These are phyloP conservation scores for Dynastes tityus DNA, from an alignment of 2,888 invertebrate genomes.

Conservation along the genomic window DNA sequence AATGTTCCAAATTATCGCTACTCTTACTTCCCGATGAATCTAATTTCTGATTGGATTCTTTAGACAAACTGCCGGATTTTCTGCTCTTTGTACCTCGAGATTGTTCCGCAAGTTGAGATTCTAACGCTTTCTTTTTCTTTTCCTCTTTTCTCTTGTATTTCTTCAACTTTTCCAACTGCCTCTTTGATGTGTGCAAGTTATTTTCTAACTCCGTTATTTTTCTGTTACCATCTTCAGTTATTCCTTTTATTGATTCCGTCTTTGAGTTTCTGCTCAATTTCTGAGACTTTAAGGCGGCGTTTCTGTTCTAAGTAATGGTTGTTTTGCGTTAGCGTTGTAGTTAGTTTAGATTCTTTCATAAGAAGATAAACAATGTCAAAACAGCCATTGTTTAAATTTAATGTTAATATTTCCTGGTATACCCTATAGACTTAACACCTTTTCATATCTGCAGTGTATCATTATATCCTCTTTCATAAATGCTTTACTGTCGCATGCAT, in stretches of 20 bases:
- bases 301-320: constrained; percentile 64
- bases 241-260: constrained; percentile 68
- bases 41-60: constrained; percentile 33
- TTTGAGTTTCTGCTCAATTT: constrained; percentile 68
- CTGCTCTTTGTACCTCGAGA: constrained; percentile 12
- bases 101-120: constrained; percentile 47
- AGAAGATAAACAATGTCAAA: too few relatives aligned
- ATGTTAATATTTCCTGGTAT: too few relatives aligned
- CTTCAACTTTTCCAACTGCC: constrained; percentile 83
- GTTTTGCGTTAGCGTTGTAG: constrained; percentile 71
- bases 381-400: too few relatives aligned
- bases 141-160: constrained; percentile 83
- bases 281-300: constrained; percentile 68
- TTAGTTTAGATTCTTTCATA: constrained; percentile 71
- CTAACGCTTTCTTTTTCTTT: constrained; percentile 66
- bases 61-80: constrained; percentile 35
- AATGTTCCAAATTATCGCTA: constrained; percentile 26
- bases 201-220: constrained; percentile 83
- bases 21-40: constrained; percentile 27
- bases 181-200: constrained; percentile 82
- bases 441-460: too few relatives aligned
- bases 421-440: too few relatives aligned
- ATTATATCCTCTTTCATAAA: too few relatives aligned
- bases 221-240: constrained; percentile 76
- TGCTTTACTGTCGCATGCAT: too few relatives aligned